Percentiles rank a stretch among this genome's conserved stretches.
phyloP scores from a whole-genome alignment of 2,113 vertebrate genomes.

The Pseudorhombus dupliciocellatus region DNA sequence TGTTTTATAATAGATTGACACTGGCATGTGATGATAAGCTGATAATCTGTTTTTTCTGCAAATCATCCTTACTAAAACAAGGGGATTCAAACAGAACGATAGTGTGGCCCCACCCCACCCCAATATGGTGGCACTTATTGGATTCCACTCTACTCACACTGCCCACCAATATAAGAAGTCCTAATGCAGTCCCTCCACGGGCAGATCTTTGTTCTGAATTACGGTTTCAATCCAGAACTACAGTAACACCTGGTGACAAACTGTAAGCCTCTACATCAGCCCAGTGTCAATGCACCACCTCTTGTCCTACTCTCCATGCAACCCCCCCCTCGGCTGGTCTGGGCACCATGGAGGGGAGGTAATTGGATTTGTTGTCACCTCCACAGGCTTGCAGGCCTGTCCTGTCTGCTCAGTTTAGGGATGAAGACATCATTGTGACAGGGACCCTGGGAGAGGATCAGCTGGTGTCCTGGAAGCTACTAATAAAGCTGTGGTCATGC shows the following conservation, averaged over 20 bases:
- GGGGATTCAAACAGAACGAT: constrained; percentile 35
- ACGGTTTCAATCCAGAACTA: neutral
- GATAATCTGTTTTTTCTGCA: constrained; percentile 35
- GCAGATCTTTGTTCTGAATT: neutral
- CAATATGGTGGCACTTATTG: neutral
- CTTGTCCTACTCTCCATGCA: constrained; percentile 8
- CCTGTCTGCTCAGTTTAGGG: constrained; percentile 97
- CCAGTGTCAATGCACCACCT: neutral
- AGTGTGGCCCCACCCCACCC: neutral
- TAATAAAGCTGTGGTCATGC: constrained; percentile 94
- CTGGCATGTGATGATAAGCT: constrained; percentile 26
- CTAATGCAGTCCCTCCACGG: neutral
- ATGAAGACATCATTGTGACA: constrained; percentile 99
- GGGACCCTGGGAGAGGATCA: constrained; percentile 94
- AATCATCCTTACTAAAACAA: constrained; percentile 32
- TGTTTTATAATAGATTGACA: constrained; percentile 47
- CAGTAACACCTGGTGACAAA: neutral
- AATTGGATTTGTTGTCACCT: constrained; percentile 99
- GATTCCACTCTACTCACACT: neutral
- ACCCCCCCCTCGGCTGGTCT: constrained; percentile 73
- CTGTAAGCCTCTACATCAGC: neutral
- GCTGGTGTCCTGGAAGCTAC: constrained; percentile 94
- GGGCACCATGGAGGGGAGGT: constrained; percentile 95
- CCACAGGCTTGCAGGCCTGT: constrained; percentile 94
- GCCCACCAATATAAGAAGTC: no score